Evolutionary conservation across 2,888 invertebrate genomes (phyloP).

Genomic region (Ennomos fuscantarius): DNA sequence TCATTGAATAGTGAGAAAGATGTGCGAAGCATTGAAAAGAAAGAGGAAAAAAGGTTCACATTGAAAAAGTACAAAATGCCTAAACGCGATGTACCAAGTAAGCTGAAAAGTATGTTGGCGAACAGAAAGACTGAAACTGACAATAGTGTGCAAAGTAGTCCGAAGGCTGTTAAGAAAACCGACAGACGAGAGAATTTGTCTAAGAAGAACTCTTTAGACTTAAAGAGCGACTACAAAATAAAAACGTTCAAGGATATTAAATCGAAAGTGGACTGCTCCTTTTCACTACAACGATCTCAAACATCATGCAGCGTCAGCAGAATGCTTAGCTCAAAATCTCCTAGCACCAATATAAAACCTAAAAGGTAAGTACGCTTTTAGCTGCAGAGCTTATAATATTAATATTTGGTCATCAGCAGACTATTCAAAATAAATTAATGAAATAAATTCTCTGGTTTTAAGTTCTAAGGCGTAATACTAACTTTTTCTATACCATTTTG

Average conservation of each 20-base stretch:
- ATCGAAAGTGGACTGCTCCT: constrained; percentile 90
- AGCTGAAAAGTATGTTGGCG: constrained; percentile 89
- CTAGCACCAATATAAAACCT: constrained; percentile 73
- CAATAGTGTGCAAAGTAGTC: constrained; percentile 85
- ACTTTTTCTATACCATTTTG: too few species aligned
- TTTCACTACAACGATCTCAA: constrained; percentile 78
- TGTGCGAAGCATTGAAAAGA: constrained; percentile 68
- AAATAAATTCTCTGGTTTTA: too few species aligned
- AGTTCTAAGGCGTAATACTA: too few species aligned
- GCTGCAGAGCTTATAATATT: not conserved
- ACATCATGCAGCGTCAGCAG: constrained; percentile 79
- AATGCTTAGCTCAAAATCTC: constrained; percentile 76
- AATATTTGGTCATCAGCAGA: not conserved
- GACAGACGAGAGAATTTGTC: constrained; percentile 89
- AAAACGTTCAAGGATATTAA: constrained; percentile 94
- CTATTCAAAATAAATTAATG: too few species aligned
- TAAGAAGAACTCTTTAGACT: constrained; percentile 86
- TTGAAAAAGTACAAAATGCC: constrained; percentile 92
- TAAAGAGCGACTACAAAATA: constrained; percentile 89
- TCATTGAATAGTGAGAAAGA: constrained; percentile 76
- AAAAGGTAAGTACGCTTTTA: constrained; percentile 65
- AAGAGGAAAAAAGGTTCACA: constrained; percentile 83
- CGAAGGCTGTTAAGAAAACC: constrained; percentile 84
- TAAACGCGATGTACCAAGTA: constrained; percentile 90
- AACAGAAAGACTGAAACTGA: constrained; percentile 83